These are phyloP conservation scores for Epinotia brunnichana DNA, from an alignment of 2,888 invertebrate genomes.

Conservation along the genomic window DNA sequence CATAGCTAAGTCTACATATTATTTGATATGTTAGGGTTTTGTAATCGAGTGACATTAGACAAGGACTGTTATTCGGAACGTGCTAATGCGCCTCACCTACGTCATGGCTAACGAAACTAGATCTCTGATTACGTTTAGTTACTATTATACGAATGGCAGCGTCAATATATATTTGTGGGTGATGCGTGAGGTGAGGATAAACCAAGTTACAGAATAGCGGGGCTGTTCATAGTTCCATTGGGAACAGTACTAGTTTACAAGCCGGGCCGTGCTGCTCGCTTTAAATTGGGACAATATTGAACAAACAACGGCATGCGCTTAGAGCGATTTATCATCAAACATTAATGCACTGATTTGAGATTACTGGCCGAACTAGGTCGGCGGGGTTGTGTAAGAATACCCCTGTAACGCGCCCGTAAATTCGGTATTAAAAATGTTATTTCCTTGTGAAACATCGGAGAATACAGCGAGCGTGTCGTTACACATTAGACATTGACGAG, in stretches of 20 bases:
- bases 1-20: background rate
- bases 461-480: slow-evolving; percentile 21
- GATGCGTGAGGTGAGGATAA: no score
- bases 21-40: background rate
- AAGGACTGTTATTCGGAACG: no score
- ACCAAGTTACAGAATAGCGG: no score
- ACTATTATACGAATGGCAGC: no score
- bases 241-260: background rate
- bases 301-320: slow-evolving; percentile 50
- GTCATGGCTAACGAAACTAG: no score
- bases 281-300: slow-evolving; percentile 55
- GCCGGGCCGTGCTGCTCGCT: slow-evolving; percentile 26
- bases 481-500: background rate
- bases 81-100: no score
- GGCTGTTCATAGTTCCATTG: background rate
- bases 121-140: no score
- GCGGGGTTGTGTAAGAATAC: slow-evolving; percentile 67
- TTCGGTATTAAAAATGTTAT: slow-evolving; percentile 58
- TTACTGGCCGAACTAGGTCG: slow-evolving; percentile 68
- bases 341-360: slow-evolving; percentile 66
- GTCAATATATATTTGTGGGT: no score
- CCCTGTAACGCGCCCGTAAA: slow-evolving; percentile 62
- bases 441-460: slow-evolving; percentile 37
- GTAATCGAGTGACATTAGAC: no score
- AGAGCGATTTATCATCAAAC: slow-evolving; percentile 58